phyloP scores from a whole-genome alignment of 2,113 vertebrate genomes.

The Xyliphius kryptos region DNA sequence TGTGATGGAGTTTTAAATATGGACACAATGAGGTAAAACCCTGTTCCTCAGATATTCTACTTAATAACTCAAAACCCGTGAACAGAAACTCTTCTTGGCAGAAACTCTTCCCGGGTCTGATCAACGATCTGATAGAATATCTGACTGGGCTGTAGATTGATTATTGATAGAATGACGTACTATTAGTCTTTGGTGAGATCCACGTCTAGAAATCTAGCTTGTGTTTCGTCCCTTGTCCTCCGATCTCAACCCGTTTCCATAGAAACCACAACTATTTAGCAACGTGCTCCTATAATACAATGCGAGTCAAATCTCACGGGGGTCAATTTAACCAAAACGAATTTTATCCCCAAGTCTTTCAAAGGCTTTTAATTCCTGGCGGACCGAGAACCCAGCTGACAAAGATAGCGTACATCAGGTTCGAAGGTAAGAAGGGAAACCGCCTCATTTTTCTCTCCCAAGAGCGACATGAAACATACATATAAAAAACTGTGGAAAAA shows the following conservation, averaged over 20 bases:
- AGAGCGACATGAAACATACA: not conserved
- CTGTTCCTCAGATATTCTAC: conserved; percentile 10
- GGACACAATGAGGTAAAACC: not conserved
- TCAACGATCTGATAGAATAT: too few relatives aligned
- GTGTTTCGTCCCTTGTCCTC: not conserved
- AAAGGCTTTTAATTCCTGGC: conserved; percentile 74
- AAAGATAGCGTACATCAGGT: conserved; percentile 66
- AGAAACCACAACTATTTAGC: too few relatives aligned
- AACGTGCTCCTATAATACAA: not conserved
- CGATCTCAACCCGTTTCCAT: too few relatives aligned
- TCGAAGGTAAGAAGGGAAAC: conserved; percentile 73
- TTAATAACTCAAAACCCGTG: not conserved
- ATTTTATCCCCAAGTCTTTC: conserved; percentile 64
- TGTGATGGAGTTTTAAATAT: too few relatives aligned
- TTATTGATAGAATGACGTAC: too few relatives aligned
- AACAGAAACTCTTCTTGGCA: too few relatives aligned
- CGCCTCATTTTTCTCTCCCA: too few relatives aligned
- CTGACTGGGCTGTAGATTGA: too few relatives aligned
- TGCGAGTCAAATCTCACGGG: conserved; percentile 3
- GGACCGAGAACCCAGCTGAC: conserved; percentile 72
- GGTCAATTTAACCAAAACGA: conserved; percentile 19
- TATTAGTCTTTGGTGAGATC: too few relatives aligned
- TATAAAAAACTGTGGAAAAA: conserved; percentile 39
- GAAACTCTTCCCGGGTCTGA: too few relatives aligned
- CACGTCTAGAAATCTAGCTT: not conserved